Evolutionary conservation across 2,888 invertebrate genomes (phyloP).

Genomic region (Fabriciana adippe): DNA sequence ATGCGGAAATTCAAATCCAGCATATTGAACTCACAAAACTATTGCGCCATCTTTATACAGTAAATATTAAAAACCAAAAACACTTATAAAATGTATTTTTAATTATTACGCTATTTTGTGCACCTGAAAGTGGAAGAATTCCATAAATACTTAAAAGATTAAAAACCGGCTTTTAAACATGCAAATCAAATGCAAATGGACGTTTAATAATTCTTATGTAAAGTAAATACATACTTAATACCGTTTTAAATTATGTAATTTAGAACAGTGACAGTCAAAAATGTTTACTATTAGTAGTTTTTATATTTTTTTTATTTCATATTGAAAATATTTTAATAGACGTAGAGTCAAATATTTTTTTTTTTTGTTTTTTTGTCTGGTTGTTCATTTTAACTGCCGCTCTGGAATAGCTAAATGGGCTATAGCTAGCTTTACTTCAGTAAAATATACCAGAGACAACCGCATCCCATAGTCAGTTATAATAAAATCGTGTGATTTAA

Average conservation of each 20-base stretch:
- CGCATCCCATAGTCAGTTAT: too few species aligned
- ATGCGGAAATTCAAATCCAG: too few species aligned
- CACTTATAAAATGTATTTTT: not conserved
- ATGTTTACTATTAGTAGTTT: too few species aligned
- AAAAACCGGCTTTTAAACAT: constrained; percentile 16
- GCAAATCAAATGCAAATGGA: constrained; percentile 9
- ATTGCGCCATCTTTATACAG: not conserved
- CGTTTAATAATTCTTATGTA: not conserved
- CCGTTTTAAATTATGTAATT: not conserved
- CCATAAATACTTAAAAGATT: not conserved
- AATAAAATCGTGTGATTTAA: too few species aligned
- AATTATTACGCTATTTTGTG: not conserved
- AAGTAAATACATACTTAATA: not conserved
- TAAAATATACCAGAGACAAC: too few species aligned
- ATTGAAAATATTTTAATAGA: too few species aligned
- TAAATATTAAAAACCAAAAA: not conserved
- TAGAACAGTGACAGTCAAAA: not conserved
- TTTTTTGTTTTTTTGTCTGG: too few species aligned
- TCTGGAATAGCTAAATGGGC: too few species aligned
- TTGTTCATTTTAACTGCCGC: too few species aligned
- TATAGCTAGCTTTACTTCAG: too few species aligned
- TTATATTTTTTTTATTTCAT: too few species aligned
- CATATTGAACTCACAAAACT: not conserved
- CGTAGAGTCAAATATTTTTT: too few species aligned
- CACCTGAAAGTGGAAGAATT: not conserved